Conservation (phyloP, 2,888 invertebrate genomes). For the Cryptus armator region DNA sequence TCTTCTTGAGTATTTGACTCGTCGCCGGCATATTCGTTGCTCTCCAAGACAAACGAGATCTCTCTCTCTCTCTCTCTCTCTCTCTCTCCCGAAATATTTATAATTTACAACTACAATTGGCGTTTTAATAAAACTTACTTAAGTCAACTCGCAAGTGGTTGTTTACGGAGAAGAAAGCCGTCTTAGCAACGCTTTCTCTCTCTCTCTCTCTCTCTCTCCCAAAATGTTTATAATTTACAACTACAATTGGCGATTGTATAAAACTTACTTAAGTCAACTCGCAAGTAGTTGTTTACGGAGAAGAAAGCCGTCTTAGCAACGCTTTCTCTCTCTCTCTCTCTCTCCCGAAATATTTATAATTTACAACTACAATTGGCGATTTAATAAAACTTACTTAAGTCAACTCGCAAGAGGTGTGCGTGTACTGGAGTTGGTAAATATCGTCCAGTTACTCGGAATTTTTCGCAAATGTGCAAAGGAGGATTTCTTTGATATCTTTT, state of each 20-base stretch:
- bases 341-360: conserved; percentile 5
- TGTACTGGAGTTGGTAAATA: conserved; percentile 64
- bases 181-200: too few relatives aligned
- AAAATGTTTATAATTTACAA: too few relatives aligned
- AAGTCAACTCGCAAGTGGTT: too few relatives aligned
- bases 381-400: conserved; percentile 59
- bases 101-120: conserved; percentile 14
- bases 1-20: conserved; percentile 47
- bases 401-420: conserved; percentile 36
- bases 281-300: too few relatives aligned
- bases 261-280: too few relatives aligned
- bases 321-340: conserved; percentile 31
- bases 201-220: too few relatives aligned
- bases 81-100: conserved; percentile 18
- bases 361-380: conserved; percentile 16
- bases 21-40: conserved; percentile 43
- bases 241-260: too few relatives aligned
- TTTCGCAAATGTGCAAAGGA: conserved; percentile 18
- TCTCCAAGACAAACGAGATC: conserved; percentile 44
- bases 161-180: too few relatives aligned
- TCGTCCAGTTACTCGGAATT: conserved; percentile 63
- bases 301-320: too few relatives aligned
- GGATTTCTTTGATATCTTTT: conserved; percentile 19
- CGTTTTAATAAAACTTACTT: conserved; percentile 58
- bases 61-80: conserved; percentile 21